Percentiles rank a stretch among this genome's conserved stretches.
These are phyloP conservation scores for Sesamia nonagrioides DNA, from an alignment of 1,140 invertebrate genomes.

Conservation along the genomic window DNA sequence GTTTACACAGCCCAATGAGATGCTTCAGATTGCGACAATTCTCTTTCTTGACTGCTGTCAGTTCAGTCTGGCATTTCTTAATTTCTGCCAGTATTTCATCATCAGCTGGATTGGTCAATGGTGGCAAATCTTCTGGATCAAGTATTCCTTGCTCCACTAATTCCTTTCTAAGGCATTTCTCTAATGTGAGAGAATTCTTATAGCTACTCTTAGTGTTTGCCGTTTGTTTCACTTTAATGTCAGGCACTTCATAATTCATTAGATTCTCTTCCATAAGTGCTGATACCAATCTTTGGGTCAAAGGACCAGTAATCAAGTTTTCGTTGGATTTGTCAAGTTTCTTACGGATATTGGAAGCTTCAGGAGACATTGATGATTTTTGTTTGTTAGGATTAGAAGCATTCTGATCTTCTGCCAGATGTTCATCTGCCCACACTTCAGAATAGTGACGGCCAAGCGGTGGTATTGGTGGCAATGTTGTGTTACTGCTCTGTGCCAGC, in stretches of 20 bases:
- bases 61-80: conserved; percentile 94
- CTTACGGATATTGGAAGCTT: conserved; percentile 86
- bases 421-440: conserved; percentile 95
- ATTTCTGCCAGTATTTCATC: conserved; percentile 96
- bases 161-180: conserved; percentile 95
- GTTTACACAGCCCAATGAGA: conserved; percentile 83
- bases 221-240: conserved; percentile 84
- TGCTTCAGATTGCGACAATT: conserved; percentile 84
- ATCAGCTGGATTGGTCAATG: conserved; percentile 89
- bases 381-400: conserved; percentile 89
- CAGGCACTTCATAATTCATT: conserved; percentile 83
- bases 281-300: conserved; percentile 96
- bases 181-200: conserved; percentile 91
- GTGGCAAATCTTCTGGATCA: conserved; percentile 90
- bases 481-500: conserved; percentile 92
- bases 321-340: conserved; percentile 88
- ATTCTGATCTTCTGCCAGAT: conserved; percentile 93
- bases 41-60: conserved; percentile 88
- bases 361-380: conserved; percentile 88
- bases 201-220: conserved; percentile 87
- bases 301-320: conserved; percentile 91
- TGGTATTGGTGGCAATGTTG: conserved; percentile 91
- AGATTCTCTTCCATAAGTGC: conserved; percentile 97
- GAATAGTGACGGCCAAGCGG: conserved; percentile 96
- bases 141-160: conserved; percentile 95